phyloP scores from a whole-genome alignment of 2,888 invertebrate species.

The Tipula vernalis region DNA sequence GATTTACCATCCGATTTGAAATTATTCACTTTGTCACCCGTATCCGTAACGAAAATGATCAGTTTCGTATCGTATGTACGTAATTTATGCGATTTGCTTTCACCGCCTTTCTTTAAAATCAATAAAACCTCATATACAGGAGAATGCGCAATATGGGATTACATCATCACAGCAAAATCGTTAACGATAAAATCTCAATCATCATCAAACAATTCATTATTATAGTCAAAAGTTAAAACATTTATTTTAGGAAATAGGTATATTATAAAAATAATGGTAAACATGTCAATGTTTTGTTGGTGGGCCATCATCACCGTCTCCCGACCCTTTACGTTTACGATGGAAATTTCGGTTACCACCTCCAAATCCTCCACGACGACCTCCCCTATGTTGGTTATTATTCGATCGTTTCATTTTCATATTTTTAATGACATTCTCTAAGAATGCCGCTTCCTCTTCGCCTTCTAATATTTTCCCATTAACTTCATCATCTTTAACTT shows the following conservation, averaged over 20 bases:
- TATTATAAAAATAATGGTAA: neutral
- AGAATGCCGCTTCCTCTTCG: constrained; percentile 55
- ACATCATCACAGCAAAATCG: neutral
- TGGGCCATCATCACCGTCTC: constrained; percentile 20
- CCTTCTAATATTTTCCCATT: constrained; percentile 48
- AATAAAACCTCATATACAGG: too few species aligned
- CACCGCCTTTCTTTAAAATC: too few species aligned
- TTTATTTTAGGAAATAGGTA: neutral
- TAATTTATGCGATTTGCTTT: too few species aligned
- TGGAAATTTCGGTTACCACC: constrained; percentile 25
- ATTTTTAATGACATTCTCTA: constrained; percentile 48
- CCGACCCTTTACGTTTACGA: constrained; percentile 25
- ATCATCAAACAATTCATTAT: neutral
- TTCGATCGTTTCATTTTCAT: constrained; percentile 44
- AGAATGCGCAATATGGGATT: too few species aligned
- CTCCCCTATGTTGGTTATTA: constrained; percentile 13
- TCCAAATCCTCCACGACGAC: constrained; percentile 16
- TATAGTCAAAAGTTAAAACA: neutral
- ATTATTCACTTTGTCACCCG: too few species aligned
- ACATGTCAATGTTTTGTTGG: neutral
- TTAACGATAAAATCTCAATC: neutral
- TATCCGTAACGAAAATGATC: too few species aligned
- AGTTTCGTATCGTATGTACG: too few species aligned
- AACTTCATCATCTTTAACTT: constrained; percentile 38
- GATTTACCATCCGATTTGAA: too few species aligned